phyloP scores from a whole-genome alignment of 2,113 vertebrate species.

The Dryoscopus gambensis region DNA sequence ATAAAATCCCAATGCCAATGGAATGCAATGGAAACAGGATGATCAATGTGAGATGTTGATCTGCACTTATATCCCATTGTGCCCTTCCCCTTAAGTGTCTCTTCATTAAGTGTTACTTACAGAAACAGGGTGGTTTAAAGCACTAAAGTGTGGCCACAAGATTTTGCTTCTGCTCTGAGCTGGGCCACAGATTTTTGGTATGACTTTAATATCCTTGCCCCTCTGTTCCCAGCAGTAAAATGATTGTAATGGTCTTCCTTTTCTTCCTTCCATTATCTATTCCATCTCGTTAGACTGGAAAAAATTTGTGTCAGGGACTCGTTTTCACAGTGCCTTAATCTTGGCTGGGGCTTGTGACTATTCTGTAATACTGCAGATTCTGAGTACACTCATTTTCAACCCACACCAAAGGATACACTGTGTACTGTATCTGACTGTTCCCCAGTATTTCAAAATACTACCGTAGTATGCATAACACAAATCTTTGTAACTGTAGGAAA shows the following conservation, averaged over 20 bases:
- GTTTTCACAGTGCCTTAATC: not conserved
- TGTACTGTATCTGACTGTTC: not conserved
- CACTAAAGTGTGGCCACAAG: not conserved
- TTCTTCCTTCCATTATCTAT: not conserved
- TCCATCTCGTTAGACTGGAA: constrained; percentile 12
- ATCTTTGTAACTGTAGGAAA: not conserved
- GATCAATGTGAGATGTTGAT: constrained; percentile 1
- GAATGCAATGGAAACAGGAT: constrained; percentile 1
- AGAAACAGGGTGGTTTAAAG: not conserved
- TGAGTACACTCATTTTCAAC: not conserved
- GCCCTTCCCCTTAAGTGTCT: not conserved
- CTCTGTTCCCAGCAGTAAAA: constrained; percentile 13
- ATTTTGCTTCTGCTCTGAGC: not conserved
- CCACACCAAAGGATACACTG: not conserved
- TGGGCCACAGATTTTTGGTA: not conserved
- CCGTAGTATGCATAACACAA: not conserved
- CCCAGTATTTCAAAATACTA: not conserved
- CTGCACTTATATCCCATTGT: not conserved
- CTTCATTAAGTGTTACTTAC: not conserved
- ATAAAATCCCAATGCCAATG: not conserved
- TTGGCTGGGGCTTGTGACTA: not conserved
- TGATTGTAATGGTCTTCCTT: not conserved
- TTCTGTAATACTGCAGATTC: not conserved
- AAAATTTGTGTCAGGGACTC: not conserved
- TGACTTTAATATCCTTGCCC: not conserved